Conservation (phyloP, 2,888 invertebrate species). For the Microplitis manilae region DNA sequence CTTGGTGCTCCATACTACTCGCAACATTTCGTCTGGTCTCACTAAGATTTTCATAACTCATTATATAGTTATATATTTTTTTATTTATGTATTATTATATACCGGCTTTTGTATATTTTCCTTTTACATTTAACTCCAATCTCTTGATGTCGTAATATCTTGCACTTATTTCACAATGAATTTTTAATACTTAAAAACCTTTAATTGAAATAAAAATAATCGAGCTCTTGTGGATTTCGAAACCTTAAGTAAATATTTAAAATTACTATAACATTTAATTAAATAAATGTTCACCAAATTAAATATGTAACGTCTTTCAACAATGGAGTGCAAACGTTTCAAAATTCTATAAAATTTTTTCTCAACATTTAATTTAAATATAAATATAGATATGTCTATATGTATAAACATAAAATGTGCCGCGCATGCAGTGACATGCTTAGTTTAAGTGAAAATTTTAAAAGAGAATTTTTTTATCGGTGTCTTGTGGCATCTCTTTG, state of each 20-base stretch:
- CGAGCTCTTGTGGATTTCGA: neutral
- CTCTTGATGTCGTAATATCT: constrained; percentile 1
- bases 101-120: neutral
- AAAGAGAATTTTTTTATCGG: constrained; percentile 28
- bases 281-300: neutral
- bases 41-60: too few species aligned
- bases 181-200: neutral
- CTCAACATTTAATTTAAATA: too few species aligned
- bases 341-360: too few species aligned
- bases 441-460: constrained; percentile 2
- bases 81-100: neutral
- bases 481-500: constrained; percentile 31
- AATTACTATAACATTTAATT: constrained; percentile 7
- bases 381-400: too few species aligned
- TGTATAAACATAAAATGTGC: too few species aligned
- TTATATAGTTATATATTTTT: neutral
- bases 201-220: neutral
- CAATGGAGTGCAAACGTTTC: too few species aligned
- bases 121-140: neutral
- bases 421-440: too few species aligned
- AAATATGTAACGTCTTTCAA: neutral
- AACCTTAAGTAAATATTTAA: neutral
- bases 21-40: too few species aligned
- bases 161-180: constrained; percentile 18
- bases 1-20: too few species aligned